Percentiles rank a stretch among this genome's conserved stretches.
phyloP scores from a whole-genome alignment of 2,113 vertebrate genomes.

The Myodes glareolus region DNA sequence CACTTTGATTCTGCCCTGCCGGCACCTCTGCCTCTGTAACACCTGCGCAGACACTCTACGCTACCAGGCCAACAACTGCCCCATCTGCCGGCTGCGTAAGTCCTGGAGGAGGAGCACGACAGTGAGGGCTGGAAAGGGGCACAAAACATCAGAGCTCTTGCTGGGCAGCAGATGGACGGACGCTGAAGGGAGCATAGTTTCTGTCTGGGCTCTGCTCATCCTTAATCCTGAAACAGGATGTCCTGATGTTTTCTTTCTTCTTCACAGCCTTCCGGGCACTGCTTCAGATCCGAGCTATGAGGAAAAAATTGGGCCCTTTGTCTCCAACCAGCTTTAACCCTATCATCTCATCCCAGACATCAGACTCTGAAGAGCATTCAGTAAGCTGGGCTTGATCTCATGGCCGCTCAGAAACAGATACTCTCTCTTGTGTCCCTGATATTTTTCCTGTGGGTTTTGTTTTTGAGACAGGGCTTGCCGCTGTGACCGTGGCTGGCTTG shows the following conservation, averaged over 20 bases:
- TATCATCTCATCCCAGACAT: slow-evolving; percentile 95
- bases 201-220: neutral
- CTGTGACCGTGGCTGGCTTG: neutral
- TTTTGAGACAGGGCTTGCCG: neutral
- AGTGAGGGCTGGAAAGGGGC: neutral
- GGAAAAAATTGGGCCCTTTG: slow-evolving; percentile 95
- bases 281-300: slow-evolving; percentile 98
- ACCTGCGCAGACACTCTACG: slow-evolving; percentile 96
- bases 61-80: slow-evolving; percentile 98
- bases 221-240: neutral
- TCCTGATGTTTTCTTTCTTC: neutral
- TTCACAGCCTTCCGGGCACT: slow-evolving; percentile 93
- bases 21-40: slow-evolving; percentile 96
- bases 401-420: too few relatives aligned
- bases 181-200: fast-evolving
- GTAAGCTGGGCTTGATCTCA: slow-evolving; percentile 83
- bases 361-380: slow-evolving; percentile 96
- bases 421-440: neutral
- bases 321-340: slow-evolving; percentile 94
- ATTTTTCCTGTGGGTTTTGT: neutral
- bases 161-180: neutral
- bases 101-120: neutral
- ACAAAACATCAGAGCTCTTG: neutral
- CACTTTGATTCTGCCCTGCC: slow-evolving; percentile 97
- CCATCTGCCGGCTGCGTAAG: slow-evolving; percentile 97